phyloP scores from a whole-genome alignment of 2,797 vertebrate species.

The Harpagifer antarcticus region DNA sequence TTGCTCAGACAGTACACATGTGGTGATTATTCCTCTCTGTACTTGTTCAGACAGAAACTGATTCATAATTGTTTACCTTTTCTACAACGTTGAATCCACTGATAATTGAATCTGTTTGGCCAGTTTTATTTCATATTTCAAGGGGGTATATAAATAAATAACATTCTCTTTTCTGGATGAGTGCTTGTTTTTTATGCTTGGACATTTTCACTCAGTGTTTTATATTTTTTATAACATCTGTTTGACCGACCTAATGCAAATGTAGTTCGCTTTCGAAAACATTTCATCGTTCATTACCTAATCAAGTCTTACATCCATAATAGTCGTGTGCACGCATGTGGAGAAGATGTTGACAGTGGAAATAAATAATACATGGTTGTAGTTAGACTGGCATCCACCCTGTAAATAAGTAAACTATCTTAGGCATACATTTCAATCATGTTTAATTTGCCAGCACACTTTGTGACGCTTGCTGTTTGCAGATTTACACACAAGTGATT shows the following conservation, averaged over 20 bases:
- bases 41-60: conserved; percentile 18
- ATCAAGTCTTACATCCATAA: conserved; percentile 26
- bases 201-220: conserved; percentile 19
- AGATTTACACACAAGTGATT: background rate
- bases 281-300: conserved; percentile 26
- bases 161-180: background rate
- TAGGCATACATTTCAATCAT: conserved; percentile 6
- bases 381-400: conserved; percentile 9
- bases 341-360: conserved; percentile 26
- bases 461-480: background rate
- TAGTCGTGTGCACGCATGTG: conserved; percentile 15
- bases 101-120: conserved; percentile 31
- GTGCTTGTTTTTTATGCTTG: background rate
- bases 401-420: conserved; percentile 6
- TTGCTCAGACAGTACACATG: conserved; percentile 3
- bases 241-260: conserved; percentile 32
- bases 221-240: conserved; percentile 27
- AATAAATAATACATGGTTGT: conserved; percentile 44
- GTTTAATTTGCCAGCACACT: conserved; percentile 9
- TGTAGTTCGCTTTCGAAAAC: conserved; percentile 16
- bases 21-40: conserved; percentile 28
- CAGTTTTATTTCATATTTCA: conserved; percentile 16
- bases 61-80: conserved; percentile 37
- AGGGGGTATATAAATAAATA: conserved; percentile 8
- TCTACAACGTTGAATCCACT: conserved; percentile 5